These are phyloP conservation scores for Gymnobelideus leadbeateri DNA, from an alignment of 2,113 vertebrate genomes.

Conservation along the genomic window DNA sequence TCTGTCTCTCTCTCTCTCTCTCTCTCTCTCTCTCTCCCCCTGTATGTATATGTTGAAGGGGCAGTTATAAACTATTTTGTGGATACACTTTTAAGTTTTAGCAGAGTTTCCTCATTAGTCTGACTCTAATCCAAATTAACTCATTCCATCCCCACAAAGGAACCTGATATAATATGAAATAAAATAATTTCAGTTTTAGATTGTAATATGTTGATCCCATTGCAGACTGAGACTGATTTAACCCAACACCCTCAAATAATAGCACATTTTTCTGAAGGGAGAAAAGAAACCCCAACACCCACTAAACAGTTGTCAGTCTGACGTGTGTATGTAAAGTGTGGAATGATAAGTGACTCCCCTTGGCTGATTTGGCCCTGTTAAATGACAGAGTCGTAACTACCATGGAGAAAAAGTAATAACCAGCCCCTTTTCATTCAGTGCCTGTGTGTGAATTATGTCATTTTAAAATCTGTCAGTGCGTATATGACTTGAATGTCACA, in stretches of 20 bases:
- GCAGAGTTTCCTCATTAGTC: neutral
- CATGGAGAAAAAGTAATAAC: slow-evolving; percentile 8
- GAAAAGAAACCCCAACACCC: slow-evolving; percentile 63
- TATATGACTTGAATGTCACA: slow-evolving; percentile 30
- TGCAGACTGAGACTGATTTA: slow-evolving; percentile 51
- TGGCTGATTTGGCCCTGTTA: slow-evolving; percentile 46
- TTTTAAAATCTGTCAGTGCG: slow-evolving; percentile 7
- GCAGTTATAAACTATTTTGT: neutral
- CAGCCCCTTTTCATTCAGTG: slow-evolving; percentile 60
- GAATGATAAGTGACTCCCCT: slow-evolving; percentile 72
- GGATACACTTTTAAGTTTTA: neutral
- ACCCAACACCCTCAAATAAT: slow-evolving; percentile 38
- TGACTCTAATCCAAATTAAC: neutral
- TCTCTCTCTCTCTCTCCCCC: neutral
- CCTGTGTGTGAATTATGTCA: slow-evolving; percentile 15
- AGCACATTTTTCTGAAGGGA: slow-evolving; percentile 64
- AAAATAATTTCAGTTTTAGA: neutral
- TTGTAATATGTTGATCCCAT: slow-evolving; percentile 40
- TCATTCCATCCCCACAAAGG: accelerated
- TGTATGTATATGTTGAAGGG: neutral
- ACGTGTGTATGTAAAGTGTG: slow-evolving; percentile 54
- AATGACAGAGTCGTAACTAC: slow-evolving; percentile 44
- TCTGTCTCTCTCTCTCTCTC: neutral
- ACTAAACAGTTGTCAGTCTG: slow-evolving; percentile 65
- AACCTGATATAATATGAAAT: slow-evolving; percentile 30